phyloP scores from a whole-genome alignment of 2,888 invertebrate species.

The Catocala sponsa region DNA sequence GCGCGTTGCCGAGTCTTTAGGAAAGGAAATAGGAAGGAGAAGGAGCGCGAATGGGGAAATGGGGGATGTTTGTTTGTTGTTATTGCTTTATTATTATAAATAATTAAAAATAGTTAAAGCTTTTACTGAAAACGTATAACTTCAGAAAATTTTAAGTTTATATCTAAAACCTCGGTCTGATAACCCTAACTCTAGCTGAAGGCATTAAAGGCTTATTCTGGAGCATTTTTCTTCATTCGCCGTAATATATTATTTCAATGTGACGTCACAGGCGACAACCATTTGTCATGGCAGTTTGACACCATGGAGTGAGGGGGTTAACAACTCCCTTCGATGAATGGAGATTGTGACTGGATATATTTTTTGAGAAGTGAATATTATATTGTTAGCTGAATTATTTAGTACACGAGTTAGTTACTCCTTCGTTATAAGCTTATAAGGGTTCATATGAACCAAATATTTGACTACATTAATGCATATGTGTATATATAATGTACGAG shows the following conservation, averaged over 20 bases:
- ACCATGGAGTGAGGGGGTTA: conserved; percentile 42
- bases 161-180: neutral
- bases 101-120: too few species aligned
- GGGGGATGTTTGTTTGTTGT: too few species aligned
- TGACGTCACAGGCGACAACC: conserved; percentile 59
- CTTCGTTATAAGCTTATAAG: too few species aligned
- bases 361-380: neutral
- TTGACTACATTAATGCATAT: too few species aligned
- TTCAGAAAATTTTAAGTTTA: neutral
- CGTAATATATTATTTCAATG: conserved; percentile 67
- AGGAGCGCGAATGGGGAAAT: too few species aligned
- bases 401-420: neutral
- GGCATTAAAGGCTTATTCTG: conserved; percentile 64
- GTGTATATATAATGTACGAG: too few species aligned
- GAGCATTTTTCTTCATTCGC: conserved; percentile 67
- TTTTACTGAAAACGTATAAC: too few species aligned
- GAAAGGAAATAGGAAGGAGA: too few species aligned
- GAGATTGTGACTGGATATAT: conserved; percentile 3
- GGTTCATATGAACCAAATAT: too few species aligned
- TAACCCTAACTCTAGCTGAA: conserved; percentile 36
- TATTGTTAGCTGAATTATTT: neutral
- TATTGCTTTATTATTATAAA: too few species aligned
- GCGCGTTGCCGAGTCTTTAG: too few species aligned
- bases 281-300: conserved; percentile 68
- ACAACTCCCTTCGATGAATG: conserved; percentile 24